phyloP scores from a whole-genome alignment of 2,113 vertebrate species.

The Rostratula benghalensis region DNA sequence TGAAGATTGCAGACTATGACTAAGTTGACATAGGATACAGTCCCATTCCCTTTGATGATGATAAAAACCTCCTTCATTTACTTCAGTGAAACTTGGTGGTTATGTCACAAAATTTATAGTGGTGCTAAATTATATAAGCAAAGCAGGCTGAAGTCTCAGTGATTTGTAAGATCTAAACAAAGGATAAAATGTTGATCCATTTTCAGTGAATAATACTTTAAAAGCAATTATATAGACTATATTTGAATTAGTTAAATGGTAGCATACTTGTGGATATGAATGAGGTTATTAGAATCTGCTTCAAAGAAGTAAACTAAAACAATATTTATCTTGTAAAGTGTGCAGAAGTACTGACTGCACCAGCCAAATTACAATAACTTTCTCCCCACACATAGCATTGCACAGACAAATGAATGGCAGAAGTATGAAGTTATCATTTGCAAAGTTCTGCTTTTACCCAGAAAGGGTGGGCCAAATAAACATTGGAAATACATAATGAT shows the following conservation, averaged over 20 bases:
- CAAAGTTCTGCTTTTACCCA: neutral
- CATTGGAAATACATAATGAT: neutral
- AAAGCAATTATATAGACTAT: neutral
- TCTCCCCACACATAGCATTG: neutral
- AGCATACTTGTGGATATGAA: neutral
- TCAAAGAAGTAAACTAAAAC: neutral
- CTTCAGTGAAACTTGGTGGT: neutral
- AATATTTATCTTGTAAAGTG: neutral
- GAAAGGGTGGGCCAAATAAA: slow-evolving; percentile 13
- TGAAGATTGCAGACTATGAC: neutral
- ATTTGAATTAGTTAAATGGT: neutral
- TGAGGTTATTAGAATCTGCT: neutral
- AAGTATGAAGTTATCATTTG: neutral
- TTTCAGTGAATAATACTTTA: neutral
- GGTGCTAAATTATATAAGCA: neutral
- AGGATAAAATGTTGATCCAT: neutral
- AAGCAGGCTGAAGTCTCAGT: neutral
- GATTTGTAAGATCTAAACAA: neutral
- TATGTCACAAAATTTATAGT: neutral
- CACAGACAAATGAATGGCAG: neutral
- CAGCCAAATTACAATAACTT: neutral
- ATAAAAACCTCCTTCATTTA: neutral
- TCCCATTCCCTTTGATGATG: neutral
- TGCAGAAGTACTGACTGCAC: neutral
- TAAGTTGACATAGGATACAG: neutral